Conservation (phyloP, 2,113 vertebrate genomes). For the Nesoenas mayeri region DNA sequence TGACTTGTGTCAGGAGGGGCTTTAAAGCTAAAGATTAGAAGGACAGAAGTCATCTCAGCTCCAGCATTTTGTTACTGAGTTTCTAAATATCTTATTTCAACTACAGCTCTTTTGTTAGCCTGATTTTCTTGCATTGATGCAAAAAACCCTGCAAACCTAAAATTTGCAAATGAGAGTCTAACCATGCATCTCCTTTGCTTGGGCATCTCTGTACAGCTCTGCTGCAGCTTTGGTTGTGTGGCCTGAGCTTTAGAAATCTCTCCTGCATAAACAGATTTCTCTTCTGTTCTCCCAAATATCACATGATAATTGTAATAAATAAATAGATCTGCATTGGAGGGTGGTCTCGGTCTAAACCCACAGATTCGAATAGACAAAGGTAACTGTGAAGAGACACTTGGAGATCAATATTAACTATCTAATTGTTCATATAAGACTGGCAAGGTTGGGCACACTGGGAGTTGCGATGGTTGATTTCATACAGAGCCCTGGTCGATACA, state of each 20-base stretch:
- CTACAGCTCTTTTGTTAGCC: accelerated
- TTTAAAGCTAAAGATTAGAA: background rate
- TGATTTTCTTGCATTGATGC: background rate
- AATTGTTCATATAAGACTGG: background rate
- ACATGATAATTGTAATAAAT: background rate
- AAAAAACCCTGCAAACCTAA: background rate
- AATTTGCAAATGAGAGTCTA: background rate
- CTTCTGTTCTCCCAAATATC: background rate
- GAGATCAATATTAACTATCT: background rate
- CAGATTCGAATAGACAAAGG: background rate
- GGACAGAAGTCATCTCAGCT: background rate
- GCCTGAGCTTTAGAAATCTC: background rate
- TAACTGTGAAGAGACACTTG: background rate
- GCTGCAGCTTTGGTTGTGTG: background rate
- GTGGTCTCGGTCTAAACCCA: background rate
- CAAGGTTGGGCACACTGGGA: background rate
- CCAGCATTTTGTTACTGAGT: background rate
- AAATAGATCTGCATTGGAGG: background rate
- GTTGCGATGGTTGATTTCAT: background rate
- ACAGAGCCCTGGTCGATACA: background rate
- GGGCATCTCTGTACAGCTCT: accelerated
- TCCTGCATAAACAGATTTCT: background rate
- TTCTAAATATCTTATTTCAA: background rate
- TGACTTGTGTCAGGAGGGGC: background rate
- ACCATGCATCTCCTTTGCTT: background rate